Evolutionary conservation across 1,140 invertebrate species (phyloP).

Genomic region (Agrypnia vestita): DNA sequence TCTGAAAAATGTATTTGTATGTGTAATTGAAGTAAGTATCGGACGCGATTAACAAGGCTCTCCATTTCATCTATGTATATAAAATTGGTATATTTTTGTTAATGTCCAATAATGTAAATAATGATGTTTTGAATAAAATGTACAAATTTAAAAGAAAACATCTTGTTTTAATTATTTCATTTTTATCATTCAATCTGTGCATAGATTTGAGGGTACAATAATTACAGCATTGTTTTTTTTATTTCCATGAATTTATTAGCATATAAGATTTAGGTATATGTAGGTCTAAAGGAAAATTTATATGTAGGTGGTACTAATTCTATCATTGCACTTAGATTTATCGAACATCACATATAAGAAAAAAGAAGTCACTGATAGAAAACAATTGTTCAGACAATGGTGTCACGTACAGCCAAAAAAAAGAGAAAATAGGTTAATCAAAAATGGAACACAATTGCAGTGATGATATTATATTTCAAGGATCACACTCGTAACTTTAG

Average conservation of each 20-base stretch:
- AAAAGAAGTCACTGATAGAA: conserved; percentile 22
- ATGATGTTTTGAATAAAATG: too few species aligned
- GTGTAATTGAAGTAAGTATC: too few species aligned
- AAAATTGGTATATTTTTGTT: too few species aligned
- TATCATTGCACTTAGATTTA: conserved; percentile 44
- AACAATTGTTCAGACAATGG: background rate
- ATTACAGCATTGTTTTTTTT: background rate
- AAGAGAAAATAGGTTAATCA: background rate
- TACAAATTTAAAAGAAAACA: background rate
- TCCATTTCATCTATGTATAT: too few species aligned
- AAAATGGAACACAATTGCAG: too few species aligned
- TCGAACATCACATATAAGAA: conserved; percentile 24
- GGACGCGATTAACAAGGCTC: too few species aligned
- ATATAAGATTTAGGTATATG: conserved; percentile 25
- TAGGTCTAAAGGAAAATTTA: conserved; percentile 44
- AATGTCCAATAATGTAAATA: too few species aligned
- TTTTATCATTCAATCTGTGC: background rate
- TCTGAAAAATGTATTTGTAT: too few species aligned
- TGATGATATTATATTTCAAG: too few species aligned
- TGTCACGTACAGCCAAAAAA: background rate
- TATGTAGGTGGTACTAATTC: conserved; percentile 21
- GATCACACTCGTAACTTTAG: too few species aligned
- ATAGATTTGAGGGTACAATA: background rate
- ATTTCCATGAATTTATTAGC: conserved; percentile 41
- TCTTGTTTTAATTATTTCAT: background rate